Conservation (phyloP, 2,888 invertebrate genomes). For the Acheta domesticus region DNA sequence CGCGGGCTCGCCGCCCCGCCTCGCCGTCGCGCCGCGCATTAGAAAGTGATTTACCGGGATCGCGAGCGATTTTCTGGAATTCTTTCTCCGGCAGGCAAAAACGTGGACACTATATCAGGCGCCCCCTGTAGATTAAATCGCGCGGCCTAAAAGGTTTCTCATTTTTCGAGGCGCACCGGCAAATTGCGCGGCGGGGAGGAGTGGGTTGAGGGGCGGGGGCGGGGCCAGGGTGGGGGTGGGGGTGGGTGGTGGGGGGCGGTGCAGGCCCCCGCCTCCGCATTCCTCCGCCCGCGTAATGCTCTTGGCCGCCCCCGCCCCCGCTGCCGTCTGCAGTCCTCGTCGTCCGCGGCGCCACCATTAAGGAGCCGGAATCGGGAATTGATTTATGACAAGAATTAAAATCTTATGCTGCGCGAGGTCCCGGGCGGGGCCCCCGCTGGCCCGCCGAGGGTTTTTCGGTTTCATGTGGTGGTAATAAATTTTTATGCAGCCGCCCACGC, state of each 20-base stretch:
- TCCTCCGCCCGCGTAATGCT: not conserved
- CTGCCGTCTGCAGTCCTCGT: not conserved
- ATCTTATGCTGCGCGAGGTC: constrained; percentile 18
- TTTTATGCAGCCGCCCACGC: not conserved
- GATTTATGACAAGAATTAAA: constrained; percentile 18
- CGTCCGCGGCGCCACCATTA: not conserved
- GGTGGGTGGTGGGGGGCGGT: not conserved
- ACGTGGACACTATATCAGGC: constrained; percentile 1
- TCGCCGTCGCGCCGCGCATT: not conserved
- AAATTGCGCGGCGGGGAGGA: not conserved
- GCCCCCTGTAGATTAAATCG: constrained; percentile 1
- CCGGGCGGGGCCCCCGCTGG: not conserved
- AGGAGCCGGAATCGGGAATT: constrained; percentile 18
- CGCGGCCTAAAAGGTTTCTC: constrained; percentile 6
- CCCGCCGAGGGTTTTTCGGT: not conserved
- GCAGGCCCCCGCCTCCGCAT: not conserved
- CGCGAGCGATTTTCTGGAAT: constrained; percentile 9
- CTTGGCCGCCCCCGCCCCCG: not conserved
- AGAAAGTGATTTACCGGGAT: constrained; percentile 9
- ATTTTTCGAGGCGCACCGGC: not conserved
- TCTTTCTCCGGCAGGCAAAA: constrained; percentile 9
- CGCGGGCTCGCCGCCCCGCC: not conserved
- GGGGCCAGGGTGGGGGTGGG: not conserved
- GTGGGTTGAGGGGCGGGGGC: not conserved
- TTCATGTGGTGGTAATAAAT: constrained; percentile 7